Base-by-base conservation (phyloP, 2,113 vertebrate genomes). In the Hystrix brachyura region DNA sequence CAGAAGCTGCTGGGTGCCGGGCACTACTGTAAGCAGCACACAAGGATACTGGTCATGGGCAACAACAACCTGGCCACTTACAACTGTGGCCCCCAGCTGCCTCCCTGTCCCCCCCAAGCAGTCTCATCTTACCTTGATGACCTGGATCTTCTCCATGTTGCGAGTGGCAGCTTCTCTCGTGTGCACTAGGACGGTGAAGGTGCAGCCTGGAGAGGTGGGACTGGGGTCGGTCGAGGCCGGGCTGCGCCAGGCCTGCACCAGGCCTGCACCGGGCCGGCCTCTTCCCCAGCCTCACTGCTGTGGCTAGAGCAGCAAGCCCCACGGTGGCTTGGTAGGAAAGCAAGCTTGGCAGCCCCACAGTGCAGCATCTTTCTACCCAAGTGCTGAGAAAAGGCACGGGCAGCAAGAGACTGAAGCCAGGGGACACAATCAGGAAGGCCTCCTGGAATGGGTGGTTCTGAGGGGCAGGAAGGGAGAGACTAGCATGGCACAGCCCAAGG, bases 81-180 rank as follows among this genome's bases (percentile, higher is more conserved):
- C 9, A 59, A 43, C 32, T 0, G 9, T 21, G 21, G 21, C 43
- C 43, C 32, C 62, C 12, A 7, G 17, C 32, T 9, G 17, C 3
- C 48, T 18, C 27, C 23, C 78, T 9, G 34, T 34, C 72, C 18
- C 1, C 4, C 27, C 67, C 11, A 48, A 18, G 32, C 8, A 25
- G 2, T 7, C 23, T 38, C 91, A 1, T 4, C 98, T 98, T 96
- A 99, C 99, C 99, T 99, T 99, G 97, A 99, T 99, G 96, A 99
- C 99, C 98, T 99, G 99, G 98, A 99, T 99, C 97, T 99, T 99
- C 94, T 99, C 99, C 99, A 99, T 99, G 97, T 99, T 99, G 27
- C 99, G 98, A 3, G 99, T 99, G 74, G 99, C 99, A 23, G 99
- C 99, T 97, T 99, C 99, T 97, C 99, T 98, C 0, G 99, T 99